Evolutionary conservation across 2,113 vertebrate species (phyloP).

Genomic region (crab-eating macaque (Macaca fascicularis)): T2T-MFA8v1.1 NC_088380.1:128588001-128588500

Average conservation of each 20-base stretch:
- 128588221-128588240: constrained; percentile 67
- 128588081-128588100: background rate
- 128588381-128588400: constrained; percentile 60
- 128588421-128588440: constrained; percentile 66
- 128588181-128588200: constrained; percentile 60
- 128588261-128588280: constrained; percentile 70
- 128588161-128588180: constrained; percentile 49
- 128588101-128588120: constrained; percentile 36
- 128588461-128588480: constrained; percentile 70
- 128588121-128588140: background rate
- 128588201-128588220: constrained; percentile 63
- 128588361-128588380: constrained; percentile 43
- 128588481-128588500: background rate
- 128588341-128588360: background rate
- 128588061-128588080: background rate
- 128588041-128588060: background rate
- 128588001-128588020: constrained; percentile 93
- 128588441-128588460: constrained; percentile 69
- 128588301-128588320: constrained; percentile 55
- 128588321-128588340: constrained; percentile 34
- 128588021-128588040: background rate
- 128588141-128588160: constrained; percentile 48
- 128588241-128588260: constrained; percentile 67
- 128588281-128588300: background rate
- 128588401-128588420: constrained; percentile 61